Conservation (phyloP, 1,140 invertebrate species). For the Calephelis nemesis region DNA sequence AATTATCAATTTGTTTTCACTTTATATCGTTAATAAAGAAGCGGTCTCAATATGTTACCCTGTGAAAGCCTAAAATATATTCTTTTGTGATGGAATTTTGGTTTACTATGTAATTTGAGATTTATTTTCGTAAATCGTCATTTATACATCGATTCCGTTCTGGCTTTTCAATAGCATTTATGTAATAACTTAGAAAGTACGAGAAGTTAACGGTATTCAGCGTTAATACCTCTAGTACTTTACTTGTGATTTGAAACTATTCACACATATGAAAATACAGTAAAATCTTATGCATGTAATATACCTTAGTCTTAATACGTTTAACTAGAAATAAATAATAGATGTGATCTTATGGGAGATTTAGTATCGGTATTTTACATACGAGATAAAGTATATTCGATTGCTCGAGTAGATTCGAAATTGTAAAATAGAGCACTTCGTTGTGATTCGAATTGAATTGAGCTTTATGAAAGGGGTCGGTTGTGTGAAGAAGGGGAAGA, state of each 20-base stretch:
- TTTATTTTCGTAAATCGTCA: conserved; percentile 6
- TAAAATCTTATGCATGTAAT: conserved; percentile 12
- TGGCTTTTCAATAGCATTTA: conserved; percentile 19
- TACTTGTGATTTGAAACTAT: not conserved
- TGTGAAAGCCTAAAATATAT: conserved; percentile 21
- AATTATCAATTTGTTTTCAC: conserved; percentile 1
- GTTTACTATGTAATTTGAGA: not conserved
- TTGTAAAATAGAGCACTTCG: conserved; percentile 19
- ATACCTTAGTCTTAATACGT: conserved; percentile 6
- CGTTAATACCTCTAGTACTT: not conserved
- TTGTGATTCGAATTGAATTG: conserved; percentile 20
- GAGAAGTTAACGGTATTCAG: not conserved
- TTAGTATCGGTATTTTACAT: conserved; percentile 64
- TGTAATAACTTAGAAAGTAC: conserved; percentile 3
- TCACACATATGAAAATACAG: not conserved
- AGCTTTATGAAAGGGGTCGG: conserved; percentile 19
- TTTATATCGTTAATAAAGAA: not conserved
- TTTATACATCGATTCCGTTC: not conserved
- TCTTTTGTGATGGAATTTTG: not conserved
- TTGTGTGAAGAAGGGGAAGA: not conserved
- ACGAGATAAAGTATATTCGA: conserved; percentile 35
- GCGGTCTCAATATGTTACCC: conserved; percentile 23
- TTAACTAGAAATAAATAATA: conserved; percentile 15
- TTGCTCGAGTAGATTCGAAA: conserved; percentile 25
- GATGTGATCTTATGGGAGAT: conserved; percentile 52